Percentiles rank a stretch among this genome's conserved stretches.
Evolutionary conservation across 1,140 invertebrate species (phyloP).

Genomic region (Kradibia gibbosae): DNA sequence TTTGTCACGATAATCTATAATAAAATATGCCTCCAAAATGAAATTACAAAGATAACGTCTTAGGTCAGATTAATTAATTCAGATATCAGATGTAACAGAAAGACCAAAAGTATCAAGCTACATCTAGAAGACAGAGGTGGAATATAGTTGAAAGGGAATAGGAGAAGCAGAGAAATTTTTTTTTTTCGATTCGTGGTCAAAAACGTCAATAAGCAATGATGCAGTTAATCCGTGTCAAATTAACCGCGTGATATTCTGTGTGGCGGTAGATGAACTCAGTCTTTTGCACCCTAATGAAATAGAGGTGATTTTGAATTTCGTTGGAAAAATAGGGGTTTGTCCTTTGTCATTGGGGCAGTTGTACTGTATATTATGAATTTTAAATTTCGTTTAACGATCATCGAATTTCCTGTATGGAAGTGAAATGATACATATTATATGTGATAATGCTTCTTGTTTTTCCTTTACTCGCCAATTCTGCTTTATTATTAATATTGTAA

Average conservation of each 20-base stretch:
- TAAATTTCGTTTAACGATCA: constrained; percentile 18
- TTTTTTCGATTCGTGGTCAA: background rate
- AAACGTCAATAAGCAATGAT: constrained; percentile 39
- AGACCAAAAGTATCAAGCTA: background rate
- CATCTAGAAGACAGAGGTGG: background rate
- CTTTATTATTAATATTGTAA: background rate
- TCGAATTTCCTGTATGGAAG: constrained; percentile 15
- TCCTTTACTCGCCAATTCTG: background rate
- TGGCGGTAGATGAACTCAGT: background rate
- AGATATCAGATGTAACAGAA: background rate
- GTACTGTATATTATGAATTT: constrained; percentile 20
- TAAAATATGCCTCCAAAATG: background rate
- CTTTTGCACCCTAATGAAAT: background rate
- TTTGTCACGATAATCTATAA: background rate
- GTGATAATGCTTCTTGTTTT: constrained; percentile 7
- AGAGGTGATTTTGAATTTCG: constrained; percentile 16
- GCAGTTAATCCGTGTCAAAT: constrained; percentile 43
- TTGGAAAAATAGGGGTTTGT: constrained; percentile 8
- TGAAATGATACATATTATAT: background rate
- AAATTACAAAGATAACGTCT: background rate
- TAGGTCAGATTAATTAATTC: background rate
- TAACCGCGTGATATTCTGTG: constrained; percentile 38
- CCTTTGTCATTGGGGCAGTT: background rate
- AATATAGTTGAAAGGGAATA: background rate
- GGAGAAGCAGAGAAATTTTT: background rate